phyloP scores from a whole-genome alignment of 2,888 invertebrate genomes.

The Cryptus armator region DNA sequence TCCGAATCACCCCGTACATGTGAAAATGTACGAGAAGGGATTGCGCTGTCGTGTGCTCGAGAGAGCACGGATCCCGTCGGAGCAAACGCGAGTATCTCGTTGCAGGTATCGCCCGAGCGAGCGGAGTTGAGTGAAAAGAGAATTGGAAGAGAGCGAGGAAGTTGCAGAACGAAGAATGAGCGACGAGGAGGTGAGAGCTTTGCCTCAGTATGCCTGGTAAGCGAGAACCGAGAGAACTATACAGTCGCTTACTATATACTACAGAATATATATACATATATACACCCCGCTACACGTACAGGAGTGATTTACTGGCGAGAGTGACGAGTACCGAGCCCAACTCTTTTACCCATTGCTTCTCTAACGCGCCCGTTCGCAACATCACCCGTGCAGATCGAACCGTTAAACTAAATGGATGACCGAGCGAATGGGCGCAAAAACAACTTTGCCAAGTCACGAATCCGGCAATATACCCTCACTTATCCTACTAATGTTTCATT shows the following conservation, averaged over 20 bases:
- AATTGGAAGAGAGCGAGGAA: constrained; percentile 3
- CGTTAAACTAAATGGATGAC: too few relatives aligned
- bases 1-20: background rate
- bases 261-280: too few relatives aligned
- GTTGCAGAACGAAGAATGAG: background rate
- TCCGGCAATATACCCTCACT: too few relatives aligned
- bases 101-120: constrained; percentile 1
- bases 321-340: too few relatives aligned
- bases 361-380: too few relatives aligned
- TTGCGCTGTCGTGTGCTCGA: background rate
- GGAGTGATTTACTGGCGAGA: too few relatives aligned
- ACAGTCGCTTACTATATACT: background rate
- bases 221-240: background rate
- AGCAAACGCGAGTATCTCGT: background rate
- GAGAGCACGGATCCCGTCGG: background rate
- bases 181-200: constrained; percentile 6
- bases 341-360: too few relatives aligned
- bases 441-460: too few relatives aligned
- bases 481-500: too few relatives aligned
- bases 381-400: too few relatives aligned
- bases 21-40: constrained; percentile 3
- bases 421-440: too few relatives aligned
- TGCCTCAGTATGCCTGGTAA: background rate
- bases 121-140: constrained; percentile 3
- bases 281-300: too few relatives aligned